Evolutionary conservation across 2,113 vertebrate species (phyloP).

Genomic region (Ageneiosus marmoratus): DNA sequence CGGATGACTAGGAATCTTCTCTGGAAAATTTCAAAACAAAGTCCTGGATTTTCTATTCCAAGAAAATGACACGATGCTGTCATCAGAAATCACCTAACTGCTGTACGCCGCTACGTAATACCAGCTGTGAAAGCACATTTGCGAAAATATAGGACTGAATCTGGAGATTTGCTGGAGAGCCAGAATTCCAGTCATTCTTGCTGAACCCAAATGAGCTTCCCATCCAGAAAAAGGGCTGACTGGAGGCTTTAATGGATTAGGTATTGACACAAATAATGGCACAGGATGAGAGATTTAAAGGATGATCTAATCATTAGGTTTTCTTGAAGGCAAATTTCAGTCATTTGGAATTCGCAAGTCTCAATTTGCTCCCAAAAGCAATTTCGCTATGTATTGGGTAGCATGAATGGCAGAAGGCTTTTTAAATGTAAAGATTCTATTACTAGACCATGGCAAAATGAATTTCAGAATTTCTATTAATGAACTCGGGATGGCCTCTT

Average conservation of each 20-base stretch:
- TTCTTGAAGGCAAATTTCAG: constrained; percentile 23
- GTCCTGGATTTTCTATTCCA: neutral
- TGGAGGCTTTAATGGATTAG: constrained; percentile 44
- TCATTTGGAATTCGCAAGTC: constrained; percentile 6
- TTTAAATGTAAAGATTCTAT: neutral
- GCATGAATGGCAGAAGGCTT: neutral
- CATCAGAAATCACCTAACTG: constrained; percentile 38
- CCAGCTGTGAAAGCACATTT: constrained; percentile 40
- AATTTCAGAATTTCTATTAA: neutral
- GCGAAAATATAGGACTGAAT: constrained; percentile 30
- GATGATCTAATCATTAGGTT: constrained; percentile 50
- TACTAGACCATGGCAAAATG: neutral
- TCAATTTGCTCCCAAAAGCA: neutral
- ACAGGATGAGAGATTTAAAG: constrained; percentile 49
- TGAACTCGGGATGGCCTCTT: neutral
- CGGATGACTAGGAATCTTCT: neutral
- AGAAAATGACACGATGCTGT: constrained; percentile 5
- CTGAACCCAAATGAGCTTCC: constrained; percentile 60
- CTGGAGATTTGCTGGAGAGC: constrained; percentile 27
- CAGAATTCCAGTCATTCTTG: constrained; percentile 57
- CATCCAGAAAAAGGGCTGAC: constrained; percentile 58
- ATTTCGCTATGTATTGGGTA: neutral
- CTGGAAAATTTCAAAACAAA: neutral
- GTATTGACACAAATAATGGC: constrained; percentile 56
- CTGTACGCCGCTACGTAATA: constrained; percentile 48